Evolutionary conservation across 2,888 invertebrate genomes (phyloP), one percentile per base, ranked within the genome.

Genomic region (Chrysotoxum bicinctum): DNA sequence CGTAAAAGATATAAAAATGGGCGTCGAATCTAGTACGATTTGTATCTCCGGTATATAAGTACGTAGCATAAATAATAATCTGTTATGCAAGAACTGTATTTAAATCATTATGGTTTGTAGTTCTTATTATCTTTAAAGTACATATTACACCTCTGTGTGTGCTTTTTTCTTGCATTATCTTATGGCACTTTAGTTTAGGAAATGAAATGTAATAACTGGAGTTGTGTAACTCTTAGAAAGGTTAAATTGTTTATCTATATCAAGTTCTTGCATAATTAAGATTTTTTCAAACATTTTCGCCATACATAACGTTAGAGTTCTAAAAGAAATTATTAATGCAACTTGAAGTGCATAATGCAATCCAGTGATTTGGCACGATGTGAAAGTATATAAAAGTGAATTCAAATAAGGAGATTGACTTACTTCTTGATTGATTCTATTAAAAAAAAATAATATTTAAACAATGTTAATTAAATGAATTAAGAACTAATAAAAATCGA

Each of bases 21-120:
- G 84, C 84, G 84, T 84, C 9, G 37, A 40, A 84, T 72, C 75
- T 84, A 72, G 80, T 66, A 52, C 70, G 84, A 84, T 84, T 84
- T 50, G 75, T 79, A 80, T 76, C 80, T 76, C 80, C 80, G 80
- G 80, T 68, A 66, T 68, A n/a, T 19, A 8, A 9, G 8, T 68
- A n/a, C 12, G 6, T 48, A 64, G 66, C 70, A 75, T 75, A 75
- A 69, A 56, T 75, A 58, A 58, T 64, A 76, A 80, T 80, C 80
- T 54, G 40, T 40, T 48, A 68, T 72, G 75, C 80, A 75, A 80
- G 66, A 56, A 72, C 45, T 37, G n/a, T 0, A 40, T n/a, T 32
- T 73, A 37, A 69, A 83, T 74, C 73, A 68, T 54, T 54, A 54
- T 58, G 45, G 48, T 43, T 64, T 62, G 26, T 62, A 45, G n/a